These are phyloP conservation scores for Chloroclystis v-ata DNA, from an alignment of 2,888 invertebrate genomes.

Conservation along the genomic window DNA sequence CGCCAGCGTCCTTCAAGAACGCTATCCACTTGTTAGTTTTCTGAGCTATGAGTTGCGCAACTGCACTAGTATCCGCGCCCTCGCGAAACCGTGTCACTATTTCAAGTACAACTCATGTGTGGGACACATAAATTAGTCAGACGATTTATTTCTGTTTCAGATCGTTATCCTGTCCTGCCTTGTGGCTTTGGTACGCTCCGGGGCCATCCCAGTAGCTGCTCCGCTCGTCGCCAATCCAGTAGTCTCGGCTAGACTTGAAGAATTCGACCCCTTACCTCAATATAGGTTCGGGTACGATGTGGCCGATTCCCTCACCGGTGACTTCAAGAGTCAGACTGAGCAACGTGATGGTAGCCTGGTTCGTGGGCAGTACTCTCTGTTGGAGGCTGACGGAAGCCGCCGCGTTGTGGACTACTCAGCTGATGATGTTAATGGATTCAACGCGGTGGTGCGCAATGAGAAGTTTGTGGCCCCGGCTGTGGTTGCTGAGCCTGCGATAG, in stretches of 20 bases:
- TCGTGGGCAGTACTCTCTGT: constrained; percentile 58
- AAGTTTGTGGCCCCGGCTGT: constrained; percentile 36
- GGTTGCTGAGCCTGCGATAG: constrained; percentile 34
- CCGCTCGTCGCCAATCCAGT: constrained; percentile 42
- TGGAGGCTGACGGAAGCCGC: constrained; percentile 59
- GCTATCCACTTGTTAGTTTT: constrained; percentile 65
- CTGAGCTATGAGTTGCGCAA: constrained; percentile 64
- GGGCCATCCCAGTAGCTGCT: constrained; percentile 42
- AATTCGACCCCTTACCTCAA: constrained; percentile 77
- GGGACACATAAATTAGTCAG: constrained; percentile 29
- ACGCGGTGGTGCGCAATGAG: constrained; percentile 60
- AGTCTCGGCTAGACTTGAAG: constrained; percentile 48
- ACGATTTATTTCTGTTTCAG: constrained; percentile 37
- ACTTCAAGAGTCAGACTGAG: constrained; percentile 66
- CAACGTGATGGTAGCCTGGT: constrained; percentile 75
- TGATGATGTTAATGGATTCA: constrained; percentile 61
- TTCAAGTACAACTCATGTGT: constrained; percentile 60
- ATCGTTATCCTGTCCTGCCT: constrained; percentile 56
- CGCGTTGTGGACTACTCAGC: constrained; percentile 63
- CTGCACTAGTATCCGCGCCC: constrained; percentile 47
- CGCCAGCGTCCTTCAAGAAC: constrained; percentile 55
- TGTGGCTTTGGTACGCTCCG: constrained; percentile 49
- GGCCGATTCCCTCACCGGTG: constrained; percentile 60
- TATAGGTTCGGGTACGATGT: constrained; percentile 70
- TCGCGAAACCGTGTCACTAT: constrained; percentile 68